A percentile compares a stretch with the other conserved stretches of the same genome.
Conservation (phyloP, 1,140 invertebrate genomes). For the Brachionus calyciflorus region DNA sequence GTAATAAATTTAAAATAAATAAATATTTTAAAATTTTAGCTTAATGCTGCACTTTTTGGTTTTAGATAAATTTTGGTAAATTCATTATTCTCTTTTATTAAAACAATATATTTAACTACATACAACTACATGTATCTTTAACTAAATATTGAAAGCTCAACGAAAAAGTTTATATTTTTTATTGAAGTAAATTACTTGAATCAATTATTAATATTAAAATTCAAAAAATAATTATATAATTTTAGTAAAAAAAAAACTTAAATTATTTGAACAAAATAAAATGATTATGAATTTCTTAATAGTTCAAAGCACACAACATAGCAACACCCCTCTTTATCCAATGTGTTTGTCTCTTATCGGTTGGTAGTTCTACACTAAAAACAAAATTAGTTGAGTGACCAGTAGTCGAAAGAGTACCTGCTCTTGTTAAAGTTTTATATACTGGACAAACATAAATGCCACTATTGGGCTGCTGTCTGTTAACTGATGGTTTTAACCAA, state of each 20-base stretch:
- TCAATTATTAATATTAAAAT: not conserved
- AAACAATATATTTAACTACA: no score
- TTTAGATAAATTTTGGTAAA: not conserved
- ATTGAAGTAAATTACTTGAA: no score
- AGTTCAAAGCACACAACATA: constrained; percentile 62
- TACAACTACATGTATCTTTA: no score
- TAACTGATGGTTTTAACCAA: constrained; percentile 58
- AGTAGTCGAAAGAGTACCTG: constrained; percentile 62
- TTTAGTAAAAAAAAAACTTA: not conserved
- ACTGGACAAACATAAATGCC: constrained; percentile 61
- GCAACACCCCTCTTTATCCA: constrained; percentile 62
- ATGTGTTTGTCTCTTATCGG: constrained; percentile 57
- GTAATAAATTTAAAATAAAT: not conserved
- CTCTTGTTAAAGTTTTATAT: constrained; percentile 61
- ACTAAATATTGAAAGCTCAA: no score
- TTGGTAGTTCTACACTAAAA: constrained; percentile 59
- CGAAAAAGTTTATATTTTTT: no score
- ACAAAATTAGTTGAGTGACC: constrained; percentile 63
- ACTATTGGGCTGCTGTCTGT: constrained; percentile 50
- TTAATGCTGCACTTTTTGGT: no score
- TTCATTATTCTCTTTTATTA: no score
- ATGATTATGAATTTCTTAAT: constrained; percentile 50
- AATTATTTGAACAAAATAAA: not conserved
- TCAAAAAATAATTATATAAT: not conserved
- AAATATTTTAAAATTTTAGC: no score